Evolutionary conservation across 2,888 invertebrate species (phyloP).

Genomic region (Calliscelio sp.): DNA sequence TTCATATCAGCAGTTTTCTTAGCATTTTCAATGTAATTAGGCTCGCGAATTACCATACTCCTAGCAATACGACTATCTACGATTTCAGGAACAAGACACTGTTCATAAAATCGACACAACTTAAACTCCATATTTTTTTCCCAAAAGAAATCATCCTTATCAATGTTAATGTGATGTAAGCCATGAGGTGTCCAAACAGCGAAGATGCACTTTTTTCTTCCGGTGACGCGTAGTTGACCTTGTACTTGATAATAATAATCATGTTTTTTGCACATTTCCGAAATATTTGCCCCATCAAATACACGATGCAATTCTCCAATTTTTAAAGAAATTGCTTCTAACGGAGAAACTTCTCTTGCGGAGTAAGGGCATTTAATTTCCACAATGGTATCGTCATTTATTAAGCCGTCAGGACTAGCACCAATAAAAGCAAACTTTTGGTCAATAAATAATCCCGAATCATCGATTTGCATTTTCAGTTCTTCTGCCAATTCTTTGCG

Average conservation of each 20-base stretch:
- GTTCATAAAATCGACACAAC: too few species aligned
- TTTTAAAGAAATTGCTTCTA: slow-evolving; percentile 28
- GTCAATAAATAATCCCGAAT: slow-evolving; percentile 56
- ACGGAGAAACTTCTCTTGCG: slow-evolving; percentile 8
- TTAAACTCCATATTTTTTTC: background rate
- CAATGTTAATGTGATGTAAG: background rate
- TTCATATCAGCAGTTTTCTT: background rate
- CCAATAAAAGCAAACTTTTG: slow-evolving; percentile 41
- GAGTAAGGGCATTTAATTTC: slow-evolving; percentile 56
- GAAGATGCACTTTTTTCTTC: slow-evolving; percentile 1
- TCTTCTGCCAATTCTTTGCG: slow-evolving; percentile 13
- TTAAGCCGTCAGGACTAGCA: slow-evolving; percentile 67
- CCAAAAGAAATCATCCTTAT: slow-evolving; percentile 19
- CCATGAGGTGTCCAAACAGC: slow-evolving; percentile 21
- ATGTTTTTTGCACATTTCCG: slow-evolving; percentile 23
- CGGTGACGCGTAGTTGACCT: slow-evolving; percentile 8
- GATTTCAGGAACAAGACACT: too few species aligned
- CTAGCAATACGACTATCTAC: slow-evolving; percentile 25
- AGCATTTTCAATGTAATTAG: slow-evolving; percentile 18
- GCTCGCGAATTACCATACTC: slow-evolving; percentile 20
- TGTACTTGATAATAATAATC: slow-evolving; percentile 26
- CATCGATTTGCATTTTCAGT: slow-evolving; percentile 32
- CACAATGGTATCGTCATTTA: slow-evolving; percentile 55
- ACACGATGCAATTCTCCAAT: slow-evolving; percentile 8
- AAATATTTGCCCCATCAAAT: background rate